phyloP scores from a whole-genome alignment of 2,888 invertebrate genomes.

The Drosophila formosana region DNA sequence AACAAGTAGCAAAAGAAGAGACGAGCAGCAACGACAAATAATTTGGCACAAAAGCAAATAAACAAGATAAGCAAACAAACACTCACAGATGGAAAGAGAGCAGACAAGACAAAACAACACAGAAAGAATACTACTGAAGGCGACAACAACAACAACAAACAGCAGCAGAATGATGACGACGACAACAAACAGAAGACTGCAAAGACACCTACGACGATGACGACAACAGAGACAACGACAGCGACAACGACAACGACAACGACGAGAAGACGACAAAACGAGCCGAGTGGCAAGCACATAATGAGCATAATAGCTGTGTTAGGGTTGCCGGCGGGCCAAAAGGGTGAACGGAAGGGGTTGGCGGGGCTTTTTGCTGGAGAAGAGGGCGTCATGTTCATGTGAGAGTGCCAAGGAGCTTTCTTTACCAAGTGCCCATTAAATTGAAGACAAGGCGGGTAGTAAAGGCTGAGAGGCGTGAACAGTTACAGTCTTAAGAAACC shows the following conservation, averaged over 20 bases:
- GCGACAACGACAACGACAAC: constrained; percentile 14
- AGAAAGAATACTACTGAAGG: constrained; percentile 27
- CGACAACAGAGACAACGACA: constrained; percentile 31
- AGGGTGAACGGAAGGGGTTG: background rate
- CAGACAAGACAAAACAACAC: constrained; percentile 21
- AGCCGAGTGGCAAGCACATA: constrained; percentile 67
- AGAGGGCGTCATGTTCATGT: constrained; percentile 27
- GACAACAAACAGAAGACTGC: constrained; percentile 26
- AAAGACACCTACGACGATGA: constrained; percentile 16
- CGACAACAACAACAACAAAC: background rate
- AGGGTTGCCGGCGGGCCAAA: constrained; percentile 7
- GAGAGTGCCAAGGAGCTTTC: constrained; percentile 61
- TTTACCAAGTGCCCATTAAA: constrained; percentile 4
- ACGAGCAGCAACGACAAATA: constrained; percentile 59
- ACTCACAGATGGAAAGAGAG: constrained; percentile 20
- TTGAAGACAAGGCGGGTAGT: background rate
- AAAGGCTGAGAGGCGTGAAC: background rate
- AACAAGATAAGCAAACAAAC: constrained; percentile 66
- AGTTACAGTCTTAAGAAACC: too few relatives aligned
- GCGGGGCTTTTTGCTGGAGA: constrained; percentile 3
- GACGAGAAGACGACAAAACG: constrained; percentile 57
- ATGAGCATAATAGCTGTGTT: constrained; percentile 67
- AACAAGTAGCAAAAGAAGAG: constrained; percentile 37
- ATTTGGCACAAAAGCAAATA: constrained; percentile 65
- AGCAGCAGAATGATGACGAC: constrained; percentile 14